phyloP scores from a whole-genome alignment of 2,113 vertebrate genomes.

The Collichthys lucidus region DNA sequence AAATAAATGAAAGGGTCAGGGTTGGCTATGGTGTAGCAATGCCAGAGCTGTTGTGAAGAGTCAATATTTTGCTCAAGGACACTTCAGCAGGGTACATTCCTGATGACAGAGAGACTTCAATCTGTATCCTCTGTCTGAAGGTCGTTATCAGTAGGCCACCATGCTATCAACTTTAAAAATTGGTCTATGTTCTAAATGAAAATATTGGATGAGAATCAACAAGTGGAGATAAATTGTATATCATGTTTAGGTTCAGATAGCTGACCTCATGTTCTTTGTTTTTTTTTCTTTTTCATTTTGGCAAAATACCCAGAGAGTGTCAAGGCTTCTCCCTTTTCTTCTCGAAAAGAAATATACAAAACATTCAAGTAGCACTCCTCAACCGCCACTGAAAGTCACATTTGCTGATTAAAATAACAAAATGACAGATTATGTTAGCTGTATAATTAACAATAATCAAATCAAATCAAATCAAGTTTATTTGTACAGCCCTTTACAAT shows the following conservation, averaged over 20 bases:
- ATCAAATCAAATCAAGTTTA: too few relatives aligned
- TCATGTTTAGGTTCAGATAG: neutral
- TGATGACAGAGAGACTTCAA: constrained; percentile 23
- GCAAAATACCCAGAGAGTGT: neutral
- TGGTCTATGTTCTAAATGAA: neutral
- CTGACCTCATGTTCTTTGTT: neutral
- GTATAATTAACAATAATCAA: neutral
- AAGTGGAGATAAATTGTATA: neutral
- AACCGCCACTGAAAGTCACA: neutral
- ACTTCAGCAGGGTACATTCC: constrained; percentile 1
- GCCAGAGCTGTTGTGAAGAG: constrained; percentile 7
- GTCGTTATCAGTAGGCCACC: neutral
- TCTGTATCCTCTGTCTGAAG: constrained; percentile 33
- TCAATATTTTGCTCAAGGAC: constrained; percentile 35
- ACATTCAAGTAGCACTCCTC: neutral
- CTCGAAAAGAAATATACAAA: neutral
- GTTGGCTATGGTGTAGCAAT: neutral
- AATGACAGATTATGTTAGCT: neutral
- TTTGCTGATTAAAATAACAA: constrained; percentile 1
- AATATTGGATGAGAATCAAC: neutral
- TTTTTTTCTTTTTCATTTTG: neutral
- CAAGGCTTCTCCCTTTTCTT: neutral
- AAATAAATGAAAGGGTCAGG: constrained; percentile 22
- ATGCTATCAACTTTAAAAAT: neutral
- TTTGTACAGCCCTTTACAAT: too few relatives aligned